Evolutionary conservation across 2,888 invertebrate genomes (phyloP).

Genomic region (Cremastinae sp.): DNA sequence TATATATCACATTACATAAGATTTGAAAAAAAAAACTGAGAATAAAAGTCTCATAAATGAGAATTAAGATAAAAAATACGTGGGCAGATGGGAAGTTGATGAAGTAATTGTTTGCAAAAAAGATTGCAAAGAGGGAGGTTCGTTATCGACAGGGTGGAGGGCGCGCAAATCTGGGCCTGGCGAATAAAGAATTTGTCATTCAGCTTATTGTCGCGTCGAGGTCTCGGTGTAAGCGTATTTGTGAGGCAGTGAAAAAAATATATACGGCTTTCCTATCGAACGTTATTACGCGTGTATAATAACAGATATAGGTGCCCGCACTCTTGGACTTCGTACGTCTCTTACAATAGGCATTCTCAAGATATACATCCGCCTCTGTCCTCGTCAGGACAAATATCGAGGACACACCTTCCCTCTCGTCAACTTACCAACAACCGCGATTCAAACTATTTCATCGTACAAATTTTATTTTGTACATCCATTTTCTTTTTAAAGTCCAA

Average conservation of each 20-base stretch:
- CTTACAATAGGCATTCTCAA: constrained; percentile 66
- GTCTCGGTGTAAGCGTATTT: constrained; percentile 44
- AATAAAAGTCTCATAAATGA: constrained; percentile 35
- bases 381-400: constrained; percentile 50
- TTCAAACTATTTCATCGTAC: neutral
- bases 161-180: constrained; percentile 43
- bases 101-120: constrained; percentile 2
- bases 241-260: constrained; percentile 50
- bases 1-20: too few species aligned
- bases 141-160: constrained; percentile 12
- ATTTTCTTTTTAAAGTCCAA: neutral
- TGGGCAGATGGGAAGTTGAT: constrained; percentile 42
- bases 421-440: neutral
- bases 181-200: constrained; percentile 54
- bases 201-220: constrained; percentile 33
- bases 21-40: neutral
- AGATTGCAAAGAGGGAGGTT: constrained; percentile 29
- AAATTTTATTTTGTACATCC: neutral
- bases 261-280: constrained; percentile 9
- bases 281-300: constrained; percentile 34
- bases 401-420: constrained; percentile 62
- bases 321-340: constrained; percentile 35
- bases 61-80: constrained; percentile 39
- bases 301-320: constrained; percentile 23
- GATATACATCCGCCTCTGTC: constrained; percentile 65